Evolutionary conservation across 2,888 invertebrate genomes (phyloP).

Genomic region (Leucoptera coffeella): DNA sequence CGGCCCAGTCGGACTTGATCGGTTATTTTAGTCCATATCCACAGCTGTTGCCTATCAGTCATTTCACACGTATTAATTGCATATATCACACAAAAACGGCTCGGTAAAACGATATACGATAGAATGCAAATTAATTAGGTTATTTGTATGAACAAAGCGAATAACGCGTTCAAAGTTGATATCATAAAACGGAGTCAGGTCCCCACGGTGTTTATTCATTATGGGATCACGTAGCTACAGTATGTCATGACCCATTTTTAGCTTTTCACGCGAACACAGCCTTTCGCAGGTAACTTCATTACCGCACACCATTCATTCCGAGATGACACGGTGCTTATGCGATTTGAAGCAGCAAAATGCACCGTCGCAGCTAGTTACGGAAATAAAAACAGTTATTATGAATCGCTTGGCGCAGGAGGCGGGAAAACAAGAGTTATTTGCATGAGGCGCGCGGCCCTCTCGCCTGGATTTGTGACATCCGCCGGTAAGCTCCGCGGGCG

Average conservation of each 20-base stretch:
- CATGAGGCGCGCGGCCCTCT: slow-evolving; percentile 24
- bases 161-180: slow-evolving; percentile 14
- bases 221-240: slow-evolving; percentile 22
- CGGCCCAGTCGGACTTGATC: too few relatives aligned
- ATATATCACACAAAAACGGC: too few relatives aligned
- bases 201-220: slow-evolving; percentile 20
- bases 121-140: too few relatives aligned
- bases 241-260: slow-evolving; percentile 3
- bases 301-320: slow-evolving; percentile 32
- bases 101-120: too few relatives aligned
- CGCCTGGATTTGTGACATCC: slow-evolving; percentile 40
- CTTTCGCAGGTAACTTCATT: slow-evolving; percentile 32
- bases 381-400: slow-evolving; percentile 43
- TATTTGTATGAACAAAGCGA: too few relatives aligned
- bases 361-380: slow-evolving; percentile 40
- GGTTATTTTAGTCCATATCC: too few relatives aligned
- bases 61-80: too few relatives aligned
- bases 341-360: slow-evolving; percentile 41
- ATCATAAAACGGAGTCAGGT: slow-evolving; percentile 18
- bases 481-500: slow-evolving; percentile 22
- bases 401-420: slow-evolving; percentile 17
- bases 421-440: slow-evolving; percentile 24
- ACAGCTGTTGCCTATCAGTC: too few relatives aligned
- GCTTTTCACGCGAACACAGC: slow-evolving; percentile 11
- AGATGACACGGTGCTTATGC: slow-evolving; percentile 30